These are phyloP conservation scores for Sebastes nivosus DNA, from an alignment of 2,797 vertebrate species.

Conservation along the genomic window DNA sequence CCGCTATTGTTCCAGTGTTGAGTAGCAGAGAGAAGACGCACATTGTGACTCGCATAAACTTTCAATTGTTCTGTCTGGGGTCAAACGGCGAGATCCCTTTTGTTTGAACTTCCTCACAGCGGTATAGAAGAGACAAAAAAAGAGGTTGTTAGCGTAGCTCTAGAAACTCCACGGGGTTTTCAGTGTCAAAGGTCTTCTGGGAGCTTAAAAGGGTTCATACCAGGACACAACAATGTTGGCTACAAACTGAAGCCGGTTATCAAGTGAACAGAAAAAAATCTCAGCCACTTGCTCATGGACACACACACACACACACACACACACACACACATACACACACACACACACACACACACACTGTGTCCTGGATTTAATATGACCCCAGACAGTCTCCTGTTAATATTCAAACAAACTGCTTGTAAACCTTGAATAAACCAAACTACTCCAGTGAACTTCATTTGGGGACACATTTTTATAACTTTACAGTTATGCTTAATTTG, in stretches of 20 bases:
- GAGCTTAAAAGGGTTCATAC: constrained; percentile 43
- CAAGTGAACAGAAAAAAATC: background rate
- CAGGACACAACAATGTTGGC: constrained; percentile 8
- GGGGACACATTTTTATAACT: background rate
- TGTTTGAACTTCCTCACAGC: constrained; percentile 78
- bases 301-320: background rate
- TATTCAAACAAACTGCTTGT: constrained; percentile 36
- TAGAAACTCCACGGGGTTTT: constrained; percentile 55
- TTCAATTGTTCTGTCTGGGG: constrained; percentile 82
- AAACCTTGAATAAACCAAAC: constrained; percentile 10
- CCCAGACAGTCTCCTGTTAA: constrained; percentile 6
- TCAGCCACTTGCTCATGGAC: background rate
- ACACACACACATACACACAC: background rate
- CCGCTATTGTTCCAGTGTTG: constrained; percentile 74
- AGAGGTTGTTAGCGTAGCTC: constrained; percentile 57
- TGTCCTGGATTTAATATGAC: constrained; percentile 10
- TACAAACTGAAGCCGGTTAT: constrained; percentile 3
- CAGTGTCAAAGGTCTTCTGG: constrained; percentile 60
- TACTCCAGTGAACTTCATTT: background rate
- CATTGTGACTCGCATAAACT: constrained; percentile 80
- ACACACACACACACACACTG: background rate
- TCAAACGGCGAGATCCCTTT: constrained; percentile 83
- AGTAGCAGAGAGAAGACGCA: constrained; percentile 65
- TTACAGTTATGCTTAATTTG: background rate
- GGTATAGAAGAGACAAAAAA: constrained; percentile 45